phyloP scores from a whole-genome alignment of 1,140 invertebrate species.

The Riptortus pedestris region DNA sequence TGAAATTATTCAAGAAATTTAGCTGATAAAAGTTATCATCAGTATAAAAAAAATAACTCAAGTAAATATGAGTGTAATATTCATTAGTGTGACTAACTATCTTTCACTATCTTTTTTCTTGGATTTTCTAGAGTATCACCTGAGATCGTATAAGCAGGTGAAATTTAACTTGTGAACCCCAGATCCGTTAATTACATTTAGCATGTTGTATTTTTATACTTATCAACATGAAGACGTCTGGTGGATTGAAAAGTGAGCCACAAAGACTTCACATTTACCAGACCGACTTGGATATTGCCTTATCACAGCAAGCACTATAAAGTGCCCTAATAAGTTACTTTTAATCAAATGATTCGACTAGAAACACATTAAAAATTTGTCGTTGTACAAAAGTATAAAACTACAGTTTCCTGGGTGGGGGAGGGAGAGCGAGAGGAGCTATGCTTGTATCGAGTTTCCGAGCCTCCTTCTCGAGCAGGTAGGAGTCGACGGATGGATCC shows the following conservation, averaged over 20 bases:
- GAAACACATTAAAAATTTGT: neutral
- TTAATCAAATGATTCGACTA: neutral
- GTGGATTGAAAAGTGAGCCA: no score
- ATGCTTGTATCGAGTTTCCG: slow-evolving; percentile 64
- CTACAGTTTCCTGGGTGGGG: slow-evolving; percentile 10
- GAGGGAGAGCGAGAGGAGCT: slow-evolving; percentile 26
- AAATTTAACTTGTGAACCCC: no score
- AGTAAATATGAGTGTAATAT: no score
- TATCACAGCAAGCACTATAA: neutral
- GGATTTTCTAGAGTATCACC: no score
- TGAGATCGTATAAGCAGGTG: no score
- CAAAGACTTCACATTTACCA: neutral
- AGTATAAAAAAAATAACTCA: no score
- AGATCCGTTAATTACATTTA: no score
- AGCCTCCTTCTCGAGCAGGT: slow-evolving; percentile 74
- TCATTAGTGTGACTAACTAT: no score
- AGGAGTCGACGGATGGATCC: slow-evolving; percentile 68
- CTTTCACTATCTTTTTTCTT: no score
- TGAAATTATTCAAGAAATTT: no score
- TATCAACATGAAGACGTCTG: neutral
- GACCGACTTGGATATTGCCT: neutral
- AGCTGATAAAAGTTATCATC: no score
- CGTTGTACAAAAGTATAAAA: neutral
- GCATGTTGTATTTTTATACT: no score
- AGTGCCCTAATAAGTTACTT: neutral